These are phyloP conservation scores for Lapara coniferarum DNA, from an alignment of 2,888 invertebrate genomes.

Conservation along the genomic window DNA sequence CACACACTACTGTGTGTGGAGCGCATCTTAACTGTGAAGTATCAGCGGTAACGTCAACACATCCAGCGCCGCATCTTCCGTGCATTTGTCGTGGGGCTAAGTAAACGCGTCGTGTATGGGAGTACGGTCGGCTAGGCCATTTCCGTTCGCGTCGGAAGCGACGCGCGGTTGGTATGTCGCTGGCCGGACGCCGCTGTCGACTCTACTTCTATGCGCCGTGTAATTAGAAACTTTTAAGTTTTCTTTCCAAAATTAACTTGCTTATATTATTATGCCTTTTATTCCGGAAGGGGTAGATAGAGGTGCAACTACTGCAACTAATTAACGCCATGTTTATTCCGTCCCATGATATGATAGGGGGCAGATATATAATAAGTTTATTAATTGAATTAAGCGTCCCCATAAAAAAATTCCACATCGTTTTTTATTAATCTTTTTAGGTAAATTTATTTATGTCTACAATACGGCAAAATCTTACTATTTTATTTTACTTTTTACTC, in stretches of 20 bases:
- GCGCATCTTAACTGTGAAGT: not conserved
- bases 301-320: not conserved
- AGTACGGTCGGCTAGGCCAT: constrained; percentile 18
- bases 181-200: constrained; percentile 4
- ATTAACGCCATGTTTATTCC: not conserved
- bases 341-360: not conserved
- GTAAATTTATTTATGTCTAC: too few species aligned
- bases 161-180: constrained; percentile 16
- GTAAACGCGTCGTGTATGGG: constrained; percentile 18
- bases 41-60: constrained; percentile 9
- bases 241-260: not conserved
- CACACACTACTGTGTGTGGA: too few species aligned
- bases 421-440: too few species aligned
- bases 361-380: not conserved
- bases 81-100: constrained; percentile 26
- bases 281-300: not conserved
- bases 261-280: not conserved
- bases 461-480: too few species aligned
- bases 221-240: not conserved
- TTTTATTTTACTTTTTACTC: too few species aligned
- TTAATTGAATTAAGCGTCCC: not conserved
- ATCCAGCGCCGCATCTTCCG: constrained; percentile 18
- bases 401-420: too few species aligned
- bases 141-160: constrained; percentile 26
- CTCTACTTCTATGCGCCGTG: not conserved